Base-by-base conservation (phyloP, 2,888 invertebrate species). In the Hypena proboscidalis region DNA sequence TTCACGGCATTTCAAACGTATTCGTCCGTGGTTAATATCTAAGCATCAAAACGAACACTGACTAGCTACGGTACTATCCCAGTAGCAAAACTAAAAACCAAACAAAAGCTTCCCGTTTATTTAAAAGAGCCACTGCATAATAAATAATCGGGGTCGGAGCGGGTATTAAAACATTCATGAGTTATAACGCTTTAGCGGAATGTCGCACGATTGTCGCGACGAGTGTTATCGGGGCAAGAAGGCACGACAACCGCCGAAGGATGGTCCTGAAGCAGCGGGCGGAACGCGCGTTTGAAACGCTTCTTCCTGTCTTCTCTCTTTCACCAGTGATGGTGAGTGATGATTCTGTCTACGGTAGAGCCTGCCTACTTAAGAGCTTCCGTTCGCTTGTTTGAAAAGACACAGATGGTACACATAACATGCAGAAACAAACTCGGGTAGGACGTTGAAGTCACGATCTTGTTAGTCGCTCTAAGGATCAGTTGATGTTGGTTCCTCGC, bases 161-260 rank as follows among this genome's bases (percentile, higher is more conserved):
- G 41, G 43, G 59, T 64, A 64, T 80, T 72, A 70, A 67, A 71
- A 75, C 74, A 74, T 74, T 71, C 74, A 67, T 75, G 77, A 77
- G 71, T 74, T 75, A 74, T 69, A 71, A 63, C 67, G 64, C 64
- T 69, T 64, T 57, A 55, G 57, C 34, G 49, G 66, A 66, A 66
- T 70, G 75, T 74, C 58, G 58, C 67, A 68, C 67, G 67, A 68
- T 62, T 69, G 60, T 67, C 59, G 65, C 67, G 60, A 33, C 41
- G 48, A 52, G 56, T 66, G 66, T 62, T 64, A 64, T 65, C 67
- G 58, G 60, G 59, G 67, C 49, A 50, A 55, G 29, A 41, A 63
- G 48, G 67, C 70, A 70, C 71, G 70, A 70, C 65, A 62, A 48
- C 51, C 51, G 56, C 43, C 14, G 27, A 17, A 51, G 31, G 47